Evolutionary conservation across 64 coral and sea anemone genomes (phyloP).

Genomic region (Dendronephthya gigantea): DNA sequence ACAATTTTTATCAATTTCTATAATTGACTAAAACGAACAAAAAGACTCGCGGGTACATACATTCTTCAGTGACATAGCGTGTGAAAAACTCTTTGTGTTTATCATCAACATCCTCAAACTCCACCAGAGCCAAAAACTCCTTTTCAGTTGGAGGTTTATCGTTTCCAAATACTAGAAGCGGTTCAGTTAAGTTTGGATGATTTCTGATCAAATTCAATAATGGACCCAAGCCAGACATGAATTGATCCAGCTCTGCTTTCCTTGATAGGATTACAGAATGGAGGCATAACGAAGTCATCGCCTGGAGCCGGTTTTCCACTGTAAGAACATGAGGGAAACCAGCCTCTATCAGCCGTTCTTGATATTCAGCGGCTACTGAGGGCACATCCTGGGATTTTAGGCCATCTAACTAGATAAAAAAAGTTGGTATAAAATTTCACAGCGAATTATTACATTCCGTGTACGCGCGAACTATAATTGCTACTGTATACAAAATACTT

Average conservation of each 20-base stretch:
- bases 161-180: background rate
- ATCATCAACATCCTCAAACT: background rate
- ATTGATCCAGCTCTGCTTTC: slow-evolving; percentile 10
- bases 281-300: background rate
- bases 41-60: background rate
- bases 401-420: background rate
- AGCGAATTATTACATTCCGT: background rate
- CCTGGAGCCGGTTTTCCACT: background rate
- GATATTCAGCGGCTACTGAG: background rate
- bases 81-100: background rate
- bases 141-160: background rate
- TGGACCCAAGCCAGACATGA: background rate
- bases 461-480: background rate
- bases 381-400: background rate
- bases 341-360: background rate
- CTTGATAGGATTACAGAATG: background rate
- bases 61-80: background rate
- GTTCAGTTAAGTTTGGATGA: background rate
- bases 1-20: background rate
- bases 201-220: background rate
- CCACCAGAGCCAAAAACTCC: background rate
- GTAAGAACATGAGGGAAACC: background rate
- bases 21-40: background rate
- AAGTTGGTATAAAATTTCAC: background rate
- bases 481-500: background rate